Evolutionary conservation across 2,113 vertebrate genomes (phyloP).

Genomic region (Camarhynchus parvulus): DNA sequence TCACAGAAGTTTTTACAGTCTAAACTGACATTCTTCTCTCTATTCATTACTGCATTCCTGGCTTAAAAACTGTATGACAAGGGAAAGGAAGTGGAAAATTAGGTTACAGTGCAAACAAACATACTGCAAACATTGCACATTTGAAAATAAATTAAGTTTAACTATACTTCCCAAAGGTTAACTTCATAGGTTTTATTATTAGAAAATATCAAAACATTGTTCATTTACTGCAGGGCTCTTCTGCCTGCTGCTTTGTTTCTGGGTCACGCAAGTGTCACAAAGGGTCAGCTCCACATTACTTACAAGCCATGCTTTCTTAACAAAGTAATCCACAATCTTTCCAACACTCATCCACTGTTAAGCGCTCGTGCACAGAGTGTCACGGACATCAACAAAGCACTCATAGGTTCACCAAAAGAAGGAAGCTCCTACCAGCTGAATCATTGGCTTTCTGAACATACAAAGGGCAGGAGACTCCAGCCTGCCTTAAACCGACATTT

Average conservation of each 20-base stretch:
- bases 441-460: neutral
- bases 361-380: neutral
- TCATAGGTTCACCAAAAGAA: neutral
- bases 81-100: conserved; percentile 68
- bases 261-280: conserved; percentile 41
- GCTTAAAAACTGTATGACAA: conserved; percentile 64
- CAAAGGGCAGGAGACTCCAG: neutral
- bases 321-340: conserved; percentile 54
- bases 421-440: neutral
- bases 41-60: conserved; percentile 57
- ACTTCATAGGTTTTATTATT: conserved; percentile 63
- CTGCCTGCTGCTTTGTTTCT: conserved; percentile 64
- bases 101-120: conserved; percentile 63
- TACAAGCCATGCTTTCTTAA: conserved; percentile 55
- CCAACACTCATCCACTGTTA: conserved; percentile 4
- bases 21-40: conserved; percentile 69
- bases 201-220: conserved; percentile 64
- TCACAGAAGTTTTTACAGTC: conserved; percentile 47
- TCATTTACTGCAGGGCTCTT: conserved; percentile 53
- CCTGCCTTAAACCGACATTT: neutral
- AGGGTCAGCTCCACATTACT: conserved; percentile 62
- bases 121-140: conserved; percentile 52
- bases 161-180: conserved; percentile 58
- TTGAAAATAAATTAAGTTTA: conserved; percentile 66
- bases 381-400: neutral